Percentiles rank a stretch among this genome's conserved stretches.
Conservation (phyloP, 2,888 invertebrate species). For the Drosophila macrothrix region DNA sequence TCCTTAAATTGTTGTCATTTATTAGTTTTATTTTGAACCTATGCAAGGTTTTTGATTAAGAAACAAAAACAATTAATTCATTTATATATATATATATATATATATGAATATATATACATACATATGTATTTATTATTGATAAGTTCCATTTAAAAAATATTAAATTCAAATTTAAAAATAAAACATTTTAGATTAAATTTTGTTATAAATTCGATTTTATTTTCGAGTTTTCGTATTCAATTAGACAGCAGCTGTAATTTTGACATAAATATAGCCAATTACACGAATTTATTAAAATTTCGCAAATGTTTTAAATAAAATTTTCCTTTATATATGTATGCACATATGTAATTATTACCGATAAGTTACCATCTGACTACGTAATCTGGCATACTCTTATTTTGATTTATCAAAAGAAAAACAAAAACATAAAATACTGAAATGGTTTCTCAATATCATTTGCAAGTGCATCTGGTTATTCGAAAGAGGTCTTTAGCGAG, state of each 20-base stretch:
- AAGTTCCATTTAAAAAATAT: neutral
- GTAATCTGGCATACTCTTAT: neutral
- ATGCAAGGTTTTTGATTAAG: neutral
- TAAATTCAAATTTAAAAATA: neutral
- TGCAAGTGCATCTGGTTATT: neutral
- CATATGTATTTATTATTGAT: neutral
- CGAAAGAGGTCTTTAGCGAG: neutral
- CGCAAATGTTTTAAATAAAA: neutral
- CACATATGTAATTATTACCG: no score
- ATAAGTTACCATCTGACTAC: no score
- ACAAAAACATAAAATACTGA: neutral
- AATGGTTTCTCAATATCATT: neutral
- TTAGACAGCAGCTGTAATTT: neutral
- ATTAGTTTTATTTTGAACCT: neutral
- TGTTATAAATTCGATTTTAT: neutral
- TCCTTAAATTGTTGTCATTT: neutral
- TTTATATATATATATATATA: neutral
- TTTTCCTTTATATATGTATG: neutral
- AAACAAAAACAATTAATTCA: neutral
- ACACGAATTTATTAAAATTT: neutral
- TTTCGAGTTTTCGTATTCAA: neutral
- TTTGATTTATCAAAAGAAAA: neutral
- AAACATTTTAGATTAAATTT: neutral
- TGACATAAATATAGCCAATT: neutral
- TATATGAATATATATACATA: neutral